phyloP scores from a whole-genome alignment of 2,797 vertebrate species.

The Potorous gilbertii region DNA sequence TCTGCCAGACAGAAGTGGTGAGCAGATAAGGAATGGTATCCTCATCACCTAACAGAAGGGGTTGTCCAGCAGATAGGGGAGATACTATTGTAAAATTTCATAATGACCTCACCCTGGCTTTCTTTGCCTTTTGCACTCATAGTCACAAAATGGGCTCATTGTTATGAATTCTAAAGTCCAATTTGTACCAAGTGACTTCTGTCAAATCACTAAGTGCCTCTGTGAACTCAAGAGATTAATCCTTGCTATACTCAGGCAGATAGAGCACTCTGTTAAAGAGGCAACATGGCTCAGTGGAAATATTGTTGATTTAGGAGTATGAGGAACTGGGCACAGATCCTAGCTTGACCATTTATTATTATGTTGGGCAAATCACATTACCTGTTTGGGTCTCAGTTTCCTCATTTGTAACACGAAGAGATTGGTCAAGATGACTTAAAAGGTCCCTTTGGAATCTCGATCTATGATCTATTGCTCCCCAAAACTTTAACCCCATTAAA shows the following conservation, averaged over 20 bases:
- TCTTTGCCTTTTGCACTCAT: constrained; percentile 21
- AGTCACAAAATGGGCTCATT: neutral
- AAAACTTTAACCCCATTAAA: neutral
- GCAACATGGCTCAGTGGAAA: neutral
- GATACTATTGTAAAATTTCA: neutral
- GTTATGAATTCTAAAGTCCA: neutral
- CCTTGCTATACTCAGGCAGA: constrained; percentile 18
- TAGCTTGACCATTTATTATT: neutral
- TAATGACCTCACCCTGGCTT: neutral
- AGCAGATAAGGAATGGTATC: neutral
- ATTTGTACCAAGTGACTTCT: constrained; percentile 37
- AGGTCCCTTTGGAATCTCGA: neutral
- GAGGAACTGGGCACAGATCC: neutral
- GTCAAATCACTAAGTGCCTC: neutral
- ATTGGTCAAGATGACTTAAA: neutral
- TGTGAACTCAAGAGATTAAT: constrained; percentile 29
- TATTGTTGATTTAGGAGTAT: neutral
- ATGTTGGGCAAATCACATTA: neutral
- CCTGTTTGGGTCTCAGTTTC: neutral
- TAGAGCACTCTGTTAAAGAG: neutral
- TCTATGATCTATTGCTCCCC: neutral
- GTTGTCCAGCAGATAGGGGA: neutral
- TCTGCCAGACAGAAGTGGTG: neutral
- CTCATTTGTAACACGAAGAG: neutral
- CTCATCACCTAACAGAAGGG: constrained; percentile 8